phyloP scores from a whole-genome alignment of 2,113 vertebrate species.

The Ploceus nigricollis region DNA sequence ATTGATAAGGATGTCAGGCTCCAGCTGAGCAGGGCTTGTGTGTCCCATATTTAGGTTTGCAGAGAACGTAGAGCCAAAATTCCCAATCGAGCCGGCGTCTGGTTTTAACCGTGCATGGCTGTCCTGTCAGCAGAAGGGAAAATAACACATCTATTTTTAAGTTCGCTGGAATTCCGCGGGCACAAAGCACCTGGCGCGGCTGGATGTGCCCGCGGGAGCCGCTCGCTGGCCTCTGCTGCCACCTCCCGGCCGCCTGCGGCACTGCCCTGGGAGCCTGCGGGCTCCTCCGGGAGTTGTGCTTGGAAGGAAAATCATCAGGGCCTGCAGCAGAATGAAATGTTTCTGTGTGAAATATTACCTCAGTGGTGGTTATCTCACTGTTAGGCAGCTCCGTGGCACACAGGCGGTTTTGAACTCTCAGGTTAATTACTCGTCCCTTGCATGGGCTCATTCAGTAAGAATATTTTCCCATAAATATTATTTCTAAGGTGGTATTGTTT shows the following conservation, averaged over 20 bases:
- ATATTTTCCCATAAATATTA: background rate
- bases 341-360: background rate
- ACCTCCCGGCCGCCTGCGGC: background rate
- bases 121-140: slow-evolving; percentile 82
- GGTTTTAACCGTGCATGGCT: slow-evolving; percentile 78
- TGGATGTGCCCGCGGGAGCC: background rate
- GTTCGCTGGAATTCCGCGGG: slow-evolving; percentile 74
- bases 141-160: slow-evolving; percentile 92
- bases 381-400: background rate
- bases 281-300: background rate
- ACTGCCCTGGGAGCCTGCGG: background rate
- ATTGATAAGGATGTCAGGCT: background rate
- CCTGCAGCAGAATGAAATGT: background rate
- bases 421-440: background rate
- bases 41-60: slow-evolving; percentile 59
- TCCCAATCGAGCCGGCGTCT: slow-evolving; percentile 51
- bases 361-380: fast-evolving
- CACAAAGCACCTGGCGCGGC: slow-evolving; percentile 12
- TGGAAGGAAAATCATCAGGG: background rate
- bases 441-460: background rate
- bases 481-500: background rate
- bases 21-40: background rate
- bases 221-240: slow-evolving; percentile 60
- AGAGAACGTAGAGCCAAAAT: slow-evolving; percentile 67
- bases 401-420: background rate